phyloP scores from a whole-genome alignment of 2,113 vertebrate species.

The Elephantulus edwardii region DNA sequence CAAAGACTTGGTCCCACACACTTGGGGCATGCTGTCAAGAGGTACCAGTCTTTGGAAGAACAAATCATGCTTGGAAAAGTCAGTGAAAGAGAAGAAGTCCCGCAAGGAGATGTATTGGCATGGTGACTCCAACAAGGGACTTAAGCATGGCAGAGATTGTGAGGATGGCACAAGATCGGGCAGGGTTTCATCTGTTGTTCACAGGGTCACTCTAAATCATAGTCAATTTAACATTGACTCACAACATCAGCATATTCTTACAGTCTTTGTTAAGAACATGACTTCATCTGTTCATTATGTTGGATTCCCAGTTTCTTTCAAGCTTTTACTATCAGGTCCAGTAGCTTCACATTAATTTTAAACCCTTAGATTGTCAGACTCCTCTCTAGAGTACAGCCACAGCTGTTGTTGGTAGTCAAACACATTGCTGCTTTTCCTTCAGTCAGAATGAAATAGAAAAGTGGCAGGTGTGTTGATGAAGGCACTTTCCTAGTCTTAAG shows the following conservation, averaged over 20 bases:
- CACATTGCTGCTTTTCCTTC: slow-evolving; percentile 63
- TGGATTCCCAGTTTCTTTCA: slow-evolving; percentile 45
- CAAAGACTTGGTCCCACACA: no score
- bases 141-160: no score
- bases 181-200: no score
- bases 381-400: slow-evolving; percentile 54
- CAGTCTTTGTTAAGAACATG: slow-evolving; percentile 4
- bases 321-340: slow-evolving; percentile 62
- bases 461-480: slow-evolving; percentile 72
- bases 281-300: slow-evolving; percentile 46
- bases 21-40: no score
- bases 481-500: slow-evolving; percentile 77
- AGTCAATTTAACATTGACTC: no score
- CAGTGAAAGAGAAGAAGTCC: no score
- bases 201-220: no score
- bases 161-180: no score
- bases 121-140: no score
- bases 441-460: slow-evolving; percentile 64
- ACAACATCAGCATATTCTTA: slow-evolving; percentile 39
- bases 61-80: no score
- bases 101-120: no score
- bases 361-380: slow-evolving; percentile 54
- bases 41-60: no score
- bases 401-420: slow-evolving; percentile 73
- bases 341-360: slow-evolving; percentile 68